phyloP scores from a whole-genome alignment of 2,888 invertebrate species.

The Caenorhabditis wallacei region DNA sequence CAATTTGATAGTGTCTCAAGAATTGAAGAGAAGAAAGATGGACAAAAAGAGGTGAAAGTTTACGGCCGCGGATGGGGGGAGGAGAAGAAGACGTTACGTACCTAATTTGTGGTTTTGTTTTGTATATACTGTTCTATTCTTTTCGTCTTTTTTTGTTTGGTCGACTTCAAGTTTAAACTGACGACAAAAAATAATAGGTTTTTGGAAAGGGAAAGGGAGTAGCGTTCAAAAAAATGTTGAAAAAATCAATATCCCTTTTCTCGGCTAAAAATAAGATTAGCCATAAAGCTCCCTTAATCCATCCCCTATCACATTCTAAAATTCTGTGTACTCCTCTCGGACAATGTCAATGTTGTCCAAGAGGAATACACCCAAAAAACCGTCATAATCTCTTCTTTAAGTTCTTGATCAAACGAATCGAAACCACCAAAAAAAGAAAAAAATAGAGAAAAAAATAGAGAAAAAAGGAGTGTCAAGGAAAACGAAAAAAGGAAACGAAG shows the following conservation, averaged over 20 bases:
- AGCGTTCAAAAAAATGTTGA: too few species aligned
- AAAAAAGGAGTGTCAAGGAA: not conserved
- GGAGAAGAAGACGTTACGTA: slow-evolving; percentile 22
- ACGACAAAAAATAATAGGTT: not conserved
- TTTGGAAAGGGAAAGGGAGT: not conserved
- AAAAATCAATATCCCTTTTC: too few species aligned
- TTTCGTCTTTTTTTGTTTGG: not conserved
- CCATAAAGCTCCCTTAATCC: too few species aligned
- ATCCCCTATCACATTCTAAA: too few species aligned
- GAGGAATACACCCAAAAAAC: too few species aligned
- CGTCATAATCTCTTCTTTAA: too few species aligned
- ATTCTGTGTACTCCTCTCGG: too few species aligned
- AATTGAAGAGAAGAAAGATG: not conserved
- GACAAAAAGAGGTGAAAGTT: not conserved
- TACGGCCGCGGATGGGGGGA: too few species aligned
- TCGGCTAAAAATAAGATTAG: too few species aligned
- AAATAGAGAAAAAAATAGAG: not conserved
- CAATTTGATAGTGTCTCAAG: slow-evolving; percentile 1
- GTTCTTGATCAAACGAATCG: slow-evolving; percentile 5
- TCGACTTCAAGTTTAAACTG: slow-evolving; percentile 7
- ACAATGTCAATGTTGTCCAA: too few species aligned
- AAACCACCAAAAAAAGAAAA: too few species aligned
- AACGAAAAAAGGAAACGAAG: not conserved
- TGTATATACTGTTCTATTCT: slow-evolving; percentile 16
- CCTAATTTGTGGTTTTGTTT: slow-evolving; percentile 39